Evolutionary conservation across 1,140 invertebrate species (phyloP), one percentile per base, ranked within the genome.

Genomic region (Sitodiplosis mosellana): DNA sequence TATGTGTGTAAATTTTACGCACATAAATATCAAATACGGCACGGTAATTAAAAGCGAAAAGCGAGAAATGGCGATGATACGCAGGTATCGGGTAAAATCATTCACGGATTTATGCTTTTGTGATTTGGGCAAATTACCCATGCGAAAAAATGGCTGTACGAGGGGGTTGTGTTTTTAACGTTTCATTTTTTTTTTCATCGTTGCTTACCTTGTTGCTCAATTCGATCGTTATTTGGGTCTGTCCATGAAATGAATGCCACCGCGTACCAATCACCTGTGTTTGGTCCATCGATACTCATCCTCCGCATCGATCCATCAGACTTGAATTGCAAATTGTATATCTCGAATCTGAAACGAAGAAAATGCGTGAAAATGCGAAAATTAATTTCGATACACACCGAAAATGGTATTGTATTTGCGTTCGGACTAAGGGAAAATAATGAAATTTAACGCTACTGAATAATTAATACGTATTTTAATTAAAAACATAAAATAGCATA

Each of bases 211-310:
- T 81, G 72, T 53, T 83, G 81, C 52, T 74, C 74, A 52, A 83
- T 81, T 53, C 74, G 74, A 49, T 76, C 73, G 21, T 69, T 69
- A 53, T 75, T 71, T 7, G 80, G 81, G 70, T 83, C 76, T 19
- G 71, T 68, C 75, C 79, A 83, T 22, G 78, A 74, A 48, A 83
- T 66, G 64, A 84, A 87, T 6, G 78, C 79, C 27, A 82, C 72
- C 1, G 76, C 79, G 66, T 80, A 88, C 81, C 84, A 89, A 54
- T 77, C 76, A 2, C 84, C 84, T 0, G 82, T 72, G 10, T 74
- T 63, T 0, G 84, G 84, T 41, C 73, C 73, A 14, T 70, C 65
- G 14, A 80, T 68, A 50, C 65, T 69, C 33, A 77, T 65, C 49
- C 63, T 65, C 36, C 70, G 63, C 53, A 68, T 62, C 46, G 57